Conservation (phyloP, 2,113 vertebrate genomes). For the Clarias gariepinus region DNA sequence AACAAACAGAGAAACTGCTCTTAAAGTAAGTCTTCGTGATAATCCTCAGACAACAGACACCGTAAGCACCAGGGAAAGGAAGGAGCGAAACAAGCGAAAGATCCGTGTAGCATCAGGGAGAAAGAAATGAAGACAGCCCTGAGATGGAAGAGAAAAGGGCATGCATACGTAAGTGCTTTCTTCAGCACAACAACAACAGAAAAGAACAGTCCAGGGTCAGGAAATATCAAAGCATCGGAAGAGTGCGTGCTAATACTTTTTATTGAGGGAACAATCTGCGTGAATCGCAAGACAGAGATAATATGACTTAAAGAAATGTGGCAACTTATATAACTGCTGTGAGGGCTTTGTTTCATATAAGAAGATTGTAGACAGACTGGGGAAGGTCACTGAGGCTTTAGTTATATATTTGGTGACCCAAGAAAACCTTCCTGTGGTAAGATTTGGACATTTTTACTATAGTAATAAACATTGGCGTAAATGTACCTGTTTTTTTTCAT, state of each 20-base stretch:
- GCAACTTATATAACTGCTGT: conserved; percentile 18
- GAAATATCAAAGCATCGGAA: background rate
- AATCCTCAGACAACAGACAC: conserved; percentile 13
- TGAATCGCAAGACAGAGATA: background rate
- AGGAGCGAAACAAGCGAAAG: background rate
- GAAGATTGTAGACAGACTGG: background rate
- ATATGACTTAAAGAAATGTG: conserved; percentile 14
- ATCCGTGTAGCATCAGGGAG: background rate
- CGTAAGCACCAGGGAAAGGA: background rate
- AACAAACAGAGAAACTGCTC: conserved; percentile 24
- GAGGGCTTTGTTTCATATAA: background rate
- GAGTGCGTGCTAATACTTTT: background rate
- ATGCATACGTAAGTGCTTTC: background rate
- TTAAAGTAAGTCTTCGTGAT: conserved; percentile 12
- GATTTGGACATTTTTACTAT: background rate
- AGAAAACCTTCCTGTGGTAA: background rate
- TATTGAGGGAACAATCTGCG: background rate
- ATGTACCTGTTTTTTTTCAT: background rate
- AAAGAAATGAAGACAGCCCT: background rate
- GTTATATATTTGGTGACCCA: background rate
- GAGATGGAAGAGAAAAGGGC: background rate
- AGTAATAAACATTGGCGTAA: background rate
- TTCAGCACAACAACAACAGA: background rate
- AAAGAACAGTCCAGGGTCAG: conserved; percentile 14
- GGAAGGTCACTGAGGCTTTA: background rate